Evolutionary conservation across 1,140 invertebrate genomes (phyloP), one percentile per base, ranked within the genome.

Genomic region (Dendroctonus ponderosae): DNA sequence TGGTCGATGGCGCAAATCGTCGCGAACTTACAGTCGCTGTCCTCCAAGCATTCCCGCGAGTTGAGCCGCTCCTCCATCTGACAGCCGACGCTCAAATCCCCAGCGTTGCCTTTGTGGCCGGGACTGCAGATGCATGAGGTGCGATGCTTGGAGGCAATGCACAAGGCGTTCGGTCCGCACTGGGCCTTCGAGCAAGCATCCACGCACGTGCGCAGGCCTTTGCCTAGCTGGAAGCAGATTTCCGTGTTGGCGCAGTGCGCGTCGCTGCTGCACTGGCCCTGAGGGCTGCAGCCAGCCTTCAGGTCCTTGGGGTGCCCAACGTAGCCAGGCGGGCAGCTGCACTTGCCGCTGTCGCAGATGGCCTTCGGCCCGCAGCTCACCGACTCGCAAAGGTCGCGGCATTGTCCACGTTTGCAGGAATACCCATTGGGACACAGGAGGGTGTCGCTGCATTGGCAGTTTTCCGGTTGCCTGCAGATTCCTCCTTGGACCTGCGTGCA

Each of bases 91-190:
- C 84, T 80, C 11, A 92, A 79, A 78, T 94, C 89, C 70, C 85
- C 87, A 0, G 93, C 90, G 78, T 92, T 91, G 7, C 92, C 93
- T 14, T 82, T 78, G 74, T 88, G 93, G 0, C 89, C 90, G 64
- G 92, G 87, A 26, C 87, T 80, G 77, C 93, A 96, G 49, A 94
- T 85, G 76, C 93, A 96, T 7, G 89, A 86, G 2, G 92, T 91
- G 46, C 89, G 83, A 77, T 94, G 92, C 73, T 91, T 88, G 61
- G 91, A 85, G 15, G 89, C 86, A 0, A 94, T 83, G 75, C 93
- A 96, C 0, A 94, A 78, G 5, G 93, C 92, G 78, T 95, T 95
- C 0, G 93, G 92, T 9, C 93, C 93, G 77, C 93, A 96, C 73
- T 94, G 91, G 7, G 91, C 81, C 79, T 92, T 92, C 60, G 86